These are phyloP conservation scores for Brachionus asplanchnoidis DNA, from an alignment of 1,140 invertebrate genomes.

Conservation along the genomic window DNA sequence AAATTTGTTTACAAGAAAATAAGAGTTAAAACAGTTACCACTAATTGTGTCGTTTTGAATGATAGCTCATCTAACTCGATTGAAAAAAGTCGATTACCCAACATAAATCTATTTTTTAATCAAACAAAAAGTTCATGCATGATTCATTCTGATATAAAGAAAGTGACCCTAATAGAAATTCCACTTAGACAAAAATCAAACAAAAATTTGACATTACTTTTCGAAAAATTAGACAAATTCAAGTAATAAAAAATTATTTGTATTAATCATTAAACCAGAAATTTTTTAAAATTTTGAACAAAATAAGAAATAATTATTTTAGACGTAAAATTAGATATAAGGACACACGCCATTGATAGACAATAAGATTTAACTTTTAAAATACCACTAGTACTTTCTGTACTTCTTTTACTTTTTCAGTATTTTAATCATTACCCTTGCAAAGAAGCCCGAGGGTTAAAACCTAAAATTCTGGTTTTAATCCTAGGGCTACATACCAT, in stretches of 20 bases:
- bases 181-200: neutral
- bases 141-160: neutral
- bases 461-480: no score
- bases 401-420: no score
- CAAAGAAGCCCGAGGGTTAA: no score
- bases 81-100: neutral
- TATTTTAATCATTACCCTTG: no score
- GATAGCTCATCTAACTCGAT: neutral
- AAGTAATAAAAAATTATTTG: neutral
- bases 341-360: no score
- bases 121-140: neutral
- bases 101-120: neutral
- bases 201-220: neutral
- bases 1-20: neutral
- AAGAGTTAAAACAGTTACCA: neutral
- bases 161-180: neutral
- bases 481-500: no score
- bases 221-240: neutral
- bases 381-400: no score
- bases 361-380: no score
- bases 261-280: neutral
- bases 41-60: neutral
- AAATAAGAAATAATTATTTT: neutral
- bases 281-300: neutral
- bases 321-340: no score